Evolutionary conservation across 2,113 vertebrate species (phyloP), one percentile per base, ranked within the genome.

Genomic region (Chlorodrepanis virens): DNA sequence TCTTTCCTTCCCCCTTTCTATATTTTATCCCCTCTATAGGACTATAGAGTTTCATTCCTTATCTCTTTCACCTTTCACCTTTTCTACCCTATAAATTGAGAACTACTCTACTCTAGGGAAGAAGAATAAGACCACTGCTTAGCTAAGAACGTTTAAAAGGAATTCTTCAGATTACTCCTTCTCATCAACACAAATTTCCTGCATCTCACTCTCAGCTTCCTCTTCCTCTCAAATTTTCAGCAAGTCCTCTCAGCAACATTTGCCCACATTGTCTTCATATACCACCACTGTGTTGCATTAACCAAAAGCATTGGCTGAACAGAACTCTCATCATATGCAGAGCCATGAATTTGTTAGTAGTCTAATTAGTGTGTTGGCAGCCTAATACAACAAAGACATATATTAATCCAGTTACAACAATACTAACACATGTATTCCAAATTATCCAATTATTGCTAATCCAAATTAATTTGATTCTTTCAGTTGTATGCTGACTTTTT

Each of bases 401-500:
- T 29, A 89, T 74, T 92, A 95, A 94, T 92, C 71, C 83, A 50
- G 37, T 94, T 92, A 88, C 54, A 88, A 63, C 0, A 2, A 74
- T 80, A 86, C 6, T 67, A 83, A 83, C 18, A 54, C 19, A 49
- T 83, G 63, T 77, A 90, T 88, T 77, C 31, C 25, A 83, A 90
- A 90, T 88, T 63, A 88, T 61, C 63, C 67, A 94, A 18, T 88
- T 83, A 95, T 45, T 77, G 54, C 9, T 93, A 93, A 90, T 83
- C 88, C 29, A 11, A 33, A 69, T 65, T 85, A 71, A 64, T 76
- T 81, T 78, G 74, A 72, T 75, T 77, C 18, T 94, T 94, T 65
- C 31, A 53, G 42, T 42, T 94, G 49, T 17, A 67, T 39, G 24
- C 22, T 78, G 44, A 68, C 53, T 92, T 79, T 61, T 68, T 83